phyloP scores from a whole-genome alignment of 2,797 vertebrate species.

The Bradypus variegatus region DNA sequence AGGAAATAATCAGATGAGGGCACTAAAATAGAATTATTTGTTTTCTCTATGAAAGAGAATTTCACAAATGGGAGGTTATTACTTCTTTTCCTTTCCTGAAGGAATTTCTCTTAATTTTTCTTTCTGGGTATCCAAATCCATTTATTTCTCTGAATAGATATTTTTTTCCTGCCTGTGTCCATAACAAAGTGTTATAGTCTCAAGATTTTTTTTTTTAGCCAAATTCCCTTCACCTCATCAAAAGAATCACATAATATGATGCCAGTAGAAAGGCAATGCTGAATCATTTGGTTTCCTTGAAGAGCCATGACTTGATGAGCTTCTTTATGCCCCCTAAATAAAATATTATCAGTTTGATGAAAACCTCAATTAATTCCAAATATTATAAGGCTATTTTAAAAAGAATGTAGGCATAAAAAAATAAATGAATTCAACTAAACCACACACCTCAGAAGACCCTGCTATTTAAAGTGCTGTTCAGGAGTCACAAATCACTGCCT shows the following conservation, averaged over 20 bases:
- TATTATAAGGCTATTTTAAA: not conserved
- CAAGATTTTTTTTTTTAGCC: not conserved
- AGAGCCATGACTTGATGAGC: not conserved
- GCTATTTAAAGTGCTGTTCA: not conserved
- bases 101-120: not conserved
- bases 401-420: not conserved
- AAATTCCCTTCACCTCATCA: not conserved
- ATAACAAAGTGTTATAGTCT: not conserved
- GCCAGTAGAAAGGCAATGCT: not conserved
- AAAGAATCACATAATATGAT: not conserved
- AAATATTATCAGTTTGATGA: not conserved
- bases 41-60: not conserved
- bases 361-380: not conserved
- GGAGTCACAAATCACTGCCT: not conserved
- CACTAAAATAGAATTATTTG: not conserved
- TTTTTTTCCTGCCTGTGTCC: not conserved
- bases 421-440: not conserved
- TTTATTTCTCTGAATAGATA: not conserved
- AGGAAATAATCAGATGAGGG: not conserved
- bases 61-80: not conserved
- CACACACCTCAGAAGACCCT: not conserved
- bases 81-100: not conserved
- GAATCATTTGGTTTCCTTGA: not conserved
- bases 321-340: not conserved
- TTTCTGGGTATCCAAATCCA: not conserved